Base-by-base conservation (phyloP, 2,797 vertebrate genomes). In the Hyperoplus immaculatus region DNA sequence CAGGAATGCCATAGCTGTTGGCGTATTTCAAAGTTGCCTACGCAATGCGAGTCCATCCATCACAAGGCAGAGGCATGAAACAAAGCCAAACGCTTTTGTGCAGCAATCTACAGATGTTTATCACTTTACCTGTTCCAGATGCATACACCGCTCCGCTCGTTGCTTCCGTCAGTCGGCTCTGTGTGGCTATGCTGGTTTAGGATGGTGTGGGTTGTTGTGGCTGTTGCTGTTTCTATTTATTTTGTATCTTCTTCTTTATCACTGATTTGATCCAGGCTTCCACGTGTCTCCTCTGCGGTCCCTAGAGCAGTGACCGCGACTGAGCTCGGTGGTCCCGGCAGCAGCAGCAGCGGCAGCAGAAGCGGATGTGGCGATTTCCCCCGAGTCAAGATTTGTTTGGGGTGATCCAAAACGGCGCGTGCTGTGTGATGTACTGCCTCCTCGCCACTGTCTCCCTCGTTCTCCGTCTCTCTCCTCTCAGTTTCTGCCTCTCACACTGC, bases 401-500 rank as follows among this genome's bases (percentile, higher is more conserved):
- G 84, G 81, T 82, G 87, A 29, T 29, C 2, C 60, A 46, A 75
- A 87, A 70, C 83, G 72, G 76, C 74, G 79, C 76, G 74, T 84
- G 83, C 66, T 87, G 83, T 80, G 83, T 80, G 87, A 83, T 86
- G 82, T 11, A 85, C 85, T 87, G 85, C 86, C 69, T 86, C 81
- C 80, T 78, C 81, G 77, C 78, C 71, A 71, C 88, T 88, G 86
- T 80, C 80, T 86, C 85, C 62, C 86, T 86, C 72, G 62, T 53
- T 82, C 86, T 87, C 82, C 45, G 67, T 86, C 88, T 89, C 86
- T 90, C 87, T 81, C 66, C 84, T 82, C 88, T 88, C 88, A 80
- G 87, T 83, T 85, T 88, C 83, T 91, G 87, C 81, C 80, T 85
- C 85, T 91, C 88, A 91, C 90, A 93, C 92, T 93, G 91, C 92